phyloP scores from a whole-genome alignment of 2,113 vertebrate species.

The Aspiorhynchus laticeps region DNA sequence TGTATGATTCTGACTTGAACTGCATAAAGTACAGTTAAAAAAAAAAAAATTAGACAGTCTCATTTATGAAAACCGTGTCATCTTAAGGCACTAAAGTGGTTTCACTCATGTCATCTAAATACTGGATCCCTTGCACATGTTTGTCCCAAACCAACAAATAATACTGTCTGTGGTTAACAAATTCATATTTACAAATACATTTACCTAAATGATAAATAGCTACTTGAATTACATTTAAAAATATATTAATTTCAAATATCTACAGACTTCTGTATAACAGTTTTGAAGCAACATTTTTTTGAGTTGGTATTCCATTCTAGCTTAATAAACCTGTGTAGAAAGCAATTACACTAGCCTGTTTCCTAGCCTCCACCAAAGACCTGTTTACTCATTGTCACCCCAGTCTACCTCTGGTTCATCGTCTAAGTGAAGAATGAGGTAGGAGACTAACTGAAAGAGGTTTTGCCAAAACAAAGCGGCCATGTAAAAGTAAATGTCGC shows the following conservation, averaged over 20 bases:
- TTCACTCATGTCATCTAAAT: not conserved
- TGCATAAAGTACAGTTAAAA: not conserved
- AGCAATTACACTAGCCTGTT: not conserved
- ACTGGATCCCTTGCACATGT: not conserved
- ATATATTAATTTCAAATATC: not conserved
- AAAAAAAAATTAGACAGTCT: not conserved
- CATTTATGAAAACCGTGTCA: not conserved
- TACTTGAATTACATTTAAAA: not conserved
- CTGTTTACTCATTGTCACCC: slow-evolving; percentile 76
- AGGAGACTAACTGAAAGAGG: slow-evolving; percentile 90
- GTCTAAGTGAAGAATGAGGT: slow-evolving; percentile 85
- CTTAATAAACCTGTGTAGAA: not conserved
- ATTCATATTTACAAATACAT: slow-evolving; percentile 14
- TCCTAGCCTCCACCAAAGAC: not conserved
- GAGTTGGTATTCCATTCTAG: not conserved
- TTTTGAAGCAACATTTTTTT: not conserved
- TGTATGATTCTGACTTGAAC: not conserved
- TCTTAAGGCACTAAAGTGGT: slow-evolving; percentile 2
- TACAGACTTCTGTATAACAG: not conserved
- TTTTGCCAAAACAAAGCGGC: slow-evolving; percentile 90
- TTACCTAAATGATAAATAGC: not conserved
- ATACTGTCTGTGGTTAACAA: not conserved
- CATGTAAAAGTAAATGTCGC: slow-evolving; percentile 89
- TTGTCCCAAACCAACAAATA: not conserved
- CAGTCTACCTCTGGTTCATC: slow-evolving; percentile 88